Evolutionary conservation across 1,140 invertebrate species (phyloP), one percentile per base, ranked within the genome.

Genomic region (Oncopodura yosiiana): DNA sequence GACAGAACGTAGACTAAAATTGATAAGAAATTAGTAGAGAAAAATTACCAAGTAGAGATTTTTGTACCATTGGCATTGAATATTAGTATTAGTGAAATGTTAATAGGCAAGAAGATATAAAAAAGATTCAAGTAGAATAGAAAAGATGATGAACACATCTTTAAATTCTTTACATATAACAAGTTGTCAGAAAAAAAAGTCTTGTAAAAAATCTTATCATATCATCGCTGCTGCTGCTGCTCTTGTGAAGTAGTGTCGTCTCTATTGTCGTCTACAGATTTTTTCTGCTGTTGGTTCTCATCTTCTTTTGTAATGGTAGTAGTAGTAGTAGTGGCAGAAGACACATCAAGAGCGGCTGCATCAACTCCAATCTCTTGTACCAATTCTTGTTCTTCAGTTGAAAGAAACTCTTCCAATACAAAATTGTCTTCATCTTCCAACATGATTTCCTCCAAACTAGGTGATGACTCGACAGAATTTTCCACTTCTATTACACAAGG

Each of bases 361-460:
- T 30, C 34, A 18, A 19, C 29, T 32, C 16, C 16, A 9, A 30
- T 16, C 44, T 49, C 14, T 6, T 57, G 39, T n/a, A 24, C 26
- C 19, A 21, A 34, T 29, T 54, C 21, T 54, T 49, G 29, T 18
- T 27, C 27, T 34, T 39, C 27, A 3, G 52, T 53, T 12, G 62
- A 53, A 2, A 64, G 29, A 48, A 64, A 64, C 0, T 43, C 21
- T 30, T 64, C 62, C 29, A 64, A 52, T 4, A 43, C 52, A 34
- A 32, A 29, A 9, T 58, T 46, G 53, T 64, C 62, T 16, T 62
- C 56, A 9, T 51, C 49, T 27, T 64, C 62, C 21, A 64, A 39
- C 37, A 51, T 43, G 26, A 64, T 61, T 46, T 64, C 62, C 48
- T 64, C 62, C 16, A 64, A 38, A 37, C 50, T 49, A 1, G 58